Percentiles rank a stretch among this genome's conserved stretches.
Conservation (phyloP, 64 coral and sea anemone genomes). For the Porites australiensis region DNA sequence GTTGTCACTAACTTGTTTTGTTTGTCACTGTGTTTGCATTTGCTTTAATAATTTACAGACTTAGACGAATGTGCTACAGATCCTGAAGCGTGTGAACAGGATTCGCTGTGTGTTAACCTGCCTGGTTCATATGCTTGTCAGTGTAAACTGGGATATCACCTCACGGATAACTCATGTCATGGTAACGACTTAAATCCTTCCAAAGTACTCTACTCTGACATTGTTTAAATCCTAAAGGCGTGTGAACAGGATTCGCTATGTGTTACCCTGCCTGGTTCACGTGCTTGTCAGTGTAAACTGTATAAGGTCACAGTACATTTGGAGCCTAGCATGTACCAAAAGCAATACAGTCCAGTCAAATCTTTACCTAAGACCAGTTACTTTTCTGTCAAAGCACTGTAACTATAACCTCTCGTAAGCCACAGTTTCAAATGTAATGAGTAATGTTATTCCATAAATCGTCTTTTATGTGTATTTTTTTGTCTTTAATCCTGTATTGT, state of each 20-base stretch:
- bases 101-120: constrained; percentile 53
- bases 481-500: too few relatives aligned
- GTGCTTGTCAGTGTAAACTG: constrained; percentile 57
- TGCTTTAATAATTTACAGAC: constrained; percentile 21
- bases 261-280: constrained; percentile 53
- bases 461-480: too few relatives aligned
- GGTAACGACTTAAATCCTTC: neutral
- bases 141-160: constrained; percentile 60
- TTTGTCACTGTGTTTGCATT: neutral
- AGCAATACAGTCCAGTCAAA: too few relatives aligned
- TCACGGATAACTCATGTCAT: neutral
- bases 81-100: constrained; percentile 26
- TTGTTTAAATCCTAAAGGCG: neutral
- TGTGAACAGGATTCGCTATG: constrained; percentile 52
- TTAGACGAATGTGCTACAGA: constrained; percentile 57
- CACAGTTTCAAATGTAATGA: too few relatives aligned
- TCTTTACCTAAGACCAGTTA: too few relatives aligned
- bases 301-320: too few relatives aligned
- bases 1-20: neutral
- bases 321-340: too few relatives aligned
- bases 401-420: too few relatives aligned
- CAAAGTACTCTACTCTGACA: too few relatives aligned
- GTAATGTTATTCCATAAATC: too few relatives aligned
- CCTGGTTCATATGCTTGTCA: constrained; percentile 66
- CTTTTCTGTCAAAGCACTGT: too few relatives aligned